Evolutionary conservation across 2,113 vertebrate genomes (phyloP).

Genomic region (Corynorhinus townsendii): DNA sequence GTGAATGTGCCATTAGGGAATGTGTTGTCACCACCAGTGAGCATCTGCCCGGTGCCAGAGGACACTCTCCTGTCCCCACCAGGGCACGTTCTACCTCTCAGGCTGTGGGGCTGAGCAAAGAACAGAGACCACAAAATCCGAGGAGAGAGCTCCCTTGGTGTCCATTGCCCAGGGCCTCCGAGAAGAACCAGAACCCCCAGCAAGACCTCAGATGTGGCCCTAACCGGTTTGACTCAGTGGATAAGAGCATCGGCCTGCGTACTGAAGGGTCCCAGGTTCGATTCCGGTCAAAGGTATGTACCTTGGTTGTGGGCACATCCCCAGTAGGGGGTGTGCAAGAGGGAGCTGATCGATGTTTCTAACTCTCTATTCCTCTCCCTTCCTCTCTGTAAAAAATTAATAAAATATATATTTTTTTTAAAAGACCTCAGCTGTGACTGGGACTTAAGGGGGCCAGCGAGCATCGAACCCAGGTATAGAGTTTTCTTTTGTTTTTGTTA

Average conservation of each 20-base stretch:
- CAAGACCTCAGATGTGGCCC: no score
- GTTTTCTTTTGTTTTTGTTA: not conserved
- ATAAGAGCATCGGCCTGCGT: no score
- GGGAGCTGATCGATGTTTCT: no score
- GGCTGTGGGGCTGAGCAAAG: not conserved
- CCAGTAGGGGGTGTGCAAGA: no score
- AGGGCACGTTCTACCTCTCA: rapidly evolving
- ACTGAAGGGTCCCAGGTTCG: no score
- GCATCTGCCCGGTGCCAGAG: rapidly evolving
- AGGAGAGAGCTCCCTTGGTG: not conserved
- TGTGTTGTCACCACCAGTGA: rapidly evolving
- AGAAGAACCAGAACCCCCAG: not conserved
- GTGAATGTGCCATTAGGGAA: rapidly evolving
- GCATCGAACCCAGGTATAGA: rapidly evolving
- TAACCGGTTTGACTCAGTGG: no score
- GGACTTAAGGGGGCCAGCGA: not conserved
- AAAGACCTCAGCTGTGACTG: not conserved
- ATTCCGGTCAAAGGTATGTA: no score
- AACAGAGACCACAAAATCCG: rapidly evolving
- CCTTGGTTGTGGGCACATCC: no score
- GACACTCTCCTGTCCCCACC: not conserved
- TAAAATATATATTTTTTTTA: no score
- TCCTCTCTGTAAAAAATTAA: no score
- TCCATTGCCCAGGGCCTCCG: not conserved
- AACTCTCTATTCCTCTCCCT: no score